Percentiles rank a stretch among this genome's conserved stretches.
phyloP scores from a whole-genome alignment of 2,888 invertebrate species.

The Parnassius mnemosyne region DNA sequence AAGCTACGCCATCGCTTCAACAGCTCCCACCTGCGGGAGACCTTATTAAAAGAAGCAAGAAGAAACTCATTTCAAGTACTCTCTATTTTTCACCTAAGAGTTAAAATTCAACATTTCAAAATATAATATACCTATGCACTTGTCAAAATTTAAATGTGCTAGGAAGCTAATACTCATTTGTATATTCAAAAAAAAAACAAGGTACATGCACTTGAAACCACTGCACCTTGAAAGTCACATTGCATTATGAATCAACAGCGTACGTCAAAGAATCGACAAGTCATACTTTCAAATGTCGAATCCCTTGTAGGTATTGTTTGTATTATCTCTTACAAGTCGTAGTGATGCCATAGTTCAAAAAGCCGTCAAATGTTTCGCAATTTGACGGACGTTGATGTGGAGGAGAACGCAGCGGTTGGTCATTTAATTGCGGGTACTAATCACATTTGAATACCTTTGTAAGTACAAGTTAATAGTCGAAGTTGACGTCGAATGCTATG shows the following conservation, averaged over 20 bases:
- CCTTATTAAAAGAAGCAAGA: too few relatives aligned
- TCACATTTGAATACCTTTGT: conserved; percentile 24
- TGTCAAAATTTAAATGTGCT: too few relatives aligned
- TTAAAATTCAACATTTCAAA: too few relatives aligned
- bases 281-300: conserved; percentile 67
- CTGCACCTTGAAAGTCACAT: conserved; percentile 53
- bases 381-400: conserved; percentile 33
- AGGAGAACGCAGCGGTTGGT: conserved; percentile 25
- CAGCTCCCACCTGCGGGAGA: too few relatives aligned
- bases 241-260: conserved; percentile 48
- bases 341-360: conserved; percentile 72
- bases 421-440: conserved; percentile 23
- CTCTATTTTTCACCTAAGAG: too few relatives aligned
- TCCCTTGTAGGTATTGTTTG: conserved; percentile 64
- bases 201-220: conserved; percentile 43
- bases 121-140: too few relatives aligned
- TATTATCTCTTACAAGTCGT: conserved; percentile 58
- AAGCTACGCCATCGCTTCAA: too few relatives aligned
- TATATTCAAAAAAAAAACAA: not conserved
- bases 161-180: too few relatives aligned
- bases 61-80: too few relatives aligned
- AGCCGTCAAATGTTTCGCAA: conserved; percentile 63
- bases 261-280: conserved; percentile 58
- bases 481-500: too few relatives aligned
- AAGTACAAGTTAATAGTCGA: too few relatives aligned